These are phyloP conservation scores for Hypocryptadius cinnamomeus DNA, from an alignment of 2,113 vertebrate species.

Conservation along the genomic window DNA sequence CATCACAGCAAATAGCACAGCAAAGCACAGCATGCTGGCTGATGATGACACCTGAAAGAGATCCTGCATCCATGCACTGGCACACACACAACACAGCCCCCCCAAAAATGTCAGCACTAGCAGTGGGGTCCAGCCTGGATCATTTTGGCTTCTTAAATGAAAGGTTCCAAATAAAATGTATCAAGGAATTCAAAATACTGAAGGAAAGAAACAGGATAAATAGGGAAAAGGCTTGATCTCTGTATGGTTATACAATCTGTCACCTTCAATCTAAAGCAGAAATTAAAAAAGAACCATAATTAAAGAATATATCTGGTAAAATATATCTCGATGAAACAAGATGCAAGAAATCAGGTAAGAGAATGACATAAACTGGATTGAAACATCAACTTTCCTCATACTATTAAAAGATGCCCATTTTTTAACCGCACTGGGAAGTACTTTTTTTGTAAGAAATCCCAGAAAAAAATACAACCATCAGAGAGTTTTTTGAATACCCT, in stretches of 20 bases:
- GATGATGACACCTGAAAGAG: background rate
- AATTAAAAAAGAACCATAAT: background rate
- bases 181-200: background rate
- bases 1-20: background rate
- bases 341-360: background rate
- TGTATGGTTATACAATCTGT: background rate
- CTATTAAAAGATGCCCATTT: background rate
- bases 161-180: background rate
- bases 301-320: background rate
- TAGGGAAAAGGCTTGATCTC: background rate
- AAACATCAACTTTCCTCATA: background rate
- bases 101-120: background rate
- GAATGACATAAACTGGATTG: background rate
- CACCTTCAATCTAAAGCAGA: background rate
- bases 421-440: background rate
- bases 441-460: background rate
- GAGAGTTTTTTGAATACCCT: background rate
- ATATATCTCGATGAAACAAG: background rate
- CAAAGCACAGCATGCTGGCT: background rate
- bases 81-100: background rate
- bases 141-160: background rate
- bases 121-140: background rate
- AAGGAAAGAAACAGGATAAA: background rate
- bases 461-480: background rate
- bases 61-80: background rate